Percentiles rank a stretch among this genome's conserved stretches.
phyloP scores from a whole-genome alignment of 2,888 invertebrate genomes.

The Ptilodon capucinus region DNA sequence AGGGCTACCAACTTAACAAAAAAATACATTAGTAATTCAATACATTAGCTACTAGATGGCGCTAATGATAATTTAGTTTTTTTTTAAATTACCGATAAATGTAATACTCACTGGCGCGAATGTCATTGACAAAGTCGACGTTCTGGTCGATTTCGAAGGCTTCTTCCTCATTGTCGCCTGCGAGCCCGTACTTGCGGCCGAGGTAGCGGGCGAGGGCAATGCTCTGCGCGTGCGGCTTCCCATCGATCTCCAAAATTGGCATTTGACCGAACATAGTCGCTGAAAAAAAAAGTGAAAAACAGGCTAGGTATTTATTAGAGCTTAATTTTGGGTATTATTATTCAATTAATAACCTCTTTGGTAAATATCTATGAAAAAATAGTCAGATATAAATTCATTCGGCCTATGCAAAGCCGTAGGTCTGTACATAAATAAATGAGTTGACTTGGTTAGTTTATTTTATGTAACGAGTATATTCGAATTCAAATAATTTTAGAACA shows the following conservation, averaged over 20 bases:
- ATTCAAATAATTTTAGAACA: too few relatives aligned
- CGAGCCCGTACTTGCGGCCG: conserved; percentile 82
- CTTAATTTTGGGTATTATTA: too few relatives aligned
- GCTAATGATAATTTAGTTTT: background rate
- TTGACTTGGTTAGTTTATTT: too few relatives aligned
- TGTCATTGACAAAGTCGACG: conserved; percentile 83
- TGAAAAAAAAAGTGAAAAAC: conserved; percentile 8
- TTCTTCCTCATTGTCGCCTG: conserved; percentile 82
- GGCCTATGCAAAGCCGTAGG: too few relatives aligned
- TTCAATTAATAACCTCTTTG: too few relatives aligned
- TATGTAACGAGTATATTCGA: too few relatives aligned
- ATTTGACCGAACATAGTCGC: conserved; percentile 81
- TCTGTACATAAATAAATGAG: too few relatives aligned
- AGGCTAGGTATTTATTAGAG: too few relatives aligned
- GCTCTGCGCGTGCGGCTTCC: conserved; percentile 83
- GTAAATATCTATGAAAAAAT: too few relatives aligned
- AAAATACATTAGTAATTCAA: too few relatives aligned
- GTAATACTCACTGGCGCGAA: conserved; percentile 79
- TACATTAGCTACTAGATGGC: background rate
- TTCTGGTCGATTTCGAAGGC: conserved; percentile 84
- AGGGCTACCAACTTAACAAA: too few relatives aligned
- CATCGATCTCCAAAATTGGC: conserved; percentile 84
- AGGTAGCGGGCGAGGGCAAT: conserved; percentile 84
- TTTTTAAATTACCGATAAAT: background rate
- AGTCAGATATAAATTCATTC: too few relatives aligned